Conservation (phyloP, 1,140 invertebrate genomes). For the Camponotus floridanus region DNA sequence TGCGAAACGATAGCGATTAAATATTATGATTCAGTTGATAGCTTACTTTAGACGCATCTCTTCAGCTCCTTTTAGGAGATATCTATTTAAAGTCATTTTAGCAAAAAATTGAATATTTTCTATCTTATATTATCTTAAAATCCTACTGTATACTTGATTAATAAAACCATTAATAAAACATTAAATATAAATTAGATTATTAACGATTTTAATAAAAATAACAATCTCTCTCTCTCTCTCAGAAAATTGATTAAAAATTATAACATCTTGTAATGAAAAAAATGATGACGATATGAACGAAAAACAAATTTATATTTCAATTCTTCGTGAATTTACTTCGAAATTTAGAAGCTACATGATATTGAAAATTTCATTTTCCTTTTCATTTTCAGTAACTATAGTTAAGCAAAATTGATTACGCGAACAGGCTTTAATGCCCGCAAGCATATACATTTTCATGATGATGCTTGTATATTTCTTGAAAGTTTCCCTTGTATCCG, state of each 20-base stretch:
- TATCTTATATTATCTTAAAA: background rate
- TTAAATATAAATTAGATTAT: slow-evolving; percentile 18
- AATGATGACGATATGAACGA: background rate
- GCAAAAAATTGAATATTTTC: background rate
- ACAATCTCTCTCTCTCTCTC: background rate
- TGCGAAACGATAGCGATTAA: slow-evolving; percentile 28
- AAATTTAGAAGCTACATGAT: background rate
- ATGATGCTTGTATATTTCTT: slow-evolving; percentile 12
- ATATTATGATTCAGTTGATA: background rate
- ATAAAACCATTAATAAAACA: background rate
- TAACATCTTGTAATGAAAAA: background rate
- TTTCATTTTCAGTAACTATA: background rate
- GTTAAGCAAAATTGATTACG: slow-evolving; percentile 17
- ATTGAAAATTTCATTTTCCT: slow-evolving; percentile 16
- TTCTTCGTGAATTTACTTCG: background rate
- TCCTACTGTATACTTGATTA: background rate
- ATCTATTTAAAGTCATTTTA: background rate
- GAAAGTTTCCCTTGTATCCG: slow-evolving; percentile 45
- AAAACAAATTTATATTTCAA: background rate
- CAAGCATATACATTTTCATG: slow-evolving; percentile 21
- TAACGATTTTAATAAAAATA: background rate
- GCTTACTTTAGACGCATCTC: slow-evolving; percentile 22
- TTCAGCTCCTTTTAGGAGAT: background rate
- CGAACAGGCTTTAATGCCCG: slow-evolving; percentile 1
- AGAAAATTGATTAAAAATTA: background rate